A percentile compares a stretch with the other conserved stretches of the same genome.
Conservation (phyloP, 2,797 vertebrate species). For the Dallia pectoralis region DNA sequence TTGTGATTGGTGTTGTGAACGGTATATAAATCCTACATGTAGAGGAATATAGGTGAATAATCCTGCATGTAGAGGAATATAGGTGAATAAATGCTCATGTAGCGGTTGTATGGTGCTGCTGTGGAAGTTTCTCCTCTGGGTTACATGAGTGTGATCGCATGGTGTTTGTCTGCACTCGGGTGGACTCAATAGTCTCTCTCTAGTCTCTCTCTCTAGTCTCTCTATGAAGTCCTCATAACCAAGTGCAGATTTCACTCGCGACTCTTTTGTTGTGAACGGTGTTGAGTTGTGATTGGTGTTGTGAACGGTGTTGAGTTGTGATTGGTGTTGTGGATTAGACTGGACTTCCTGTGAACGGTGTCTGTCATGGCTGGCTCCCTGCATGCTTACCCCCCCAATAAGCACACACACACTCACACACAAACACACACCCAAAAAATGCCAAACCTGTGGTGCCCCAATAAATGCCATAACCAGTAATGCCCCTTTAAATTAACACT, state of each 20-base stretch:
- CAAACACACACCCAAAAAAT: not conserved
- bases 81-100: not conserved
- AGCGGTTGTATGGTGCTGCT: not conserved
- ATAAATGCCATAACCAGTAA: too few relatives aligned
- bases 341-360: too few relatives aligned
- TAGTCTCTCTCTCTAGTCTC: too few relatives aligned
- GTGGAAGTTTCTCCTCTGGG: not conserved
- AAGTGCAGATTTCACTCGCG: not conserved
- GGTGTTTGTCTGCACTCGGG: not conserved
- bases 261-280: not conserved
- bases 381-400: not conserved
- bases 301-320: too few relatives aligned
- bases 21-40: too few relatives aligned
- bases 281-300: not conserved
- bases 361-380: not conserved
- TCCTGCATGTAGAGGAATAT: not conserved
- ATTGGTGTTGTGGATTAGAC: not conserved
- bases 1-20: too few relatives aligned
- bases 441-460: too few relatives aligned
- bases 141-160: not conserved
- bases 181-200: not conserved
- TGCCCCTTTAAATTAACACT: too few relatives aligned
- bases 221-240: not conserved
- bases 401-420: not conserved
- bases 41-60: too few relatives aligned